A percentile compares a stretch with the other conserved stretches of the same genome.
phyloP scores from a whole-genome alignment of 2,888 invertebrate genomes.

The Deroplatys truncata region DNA sequence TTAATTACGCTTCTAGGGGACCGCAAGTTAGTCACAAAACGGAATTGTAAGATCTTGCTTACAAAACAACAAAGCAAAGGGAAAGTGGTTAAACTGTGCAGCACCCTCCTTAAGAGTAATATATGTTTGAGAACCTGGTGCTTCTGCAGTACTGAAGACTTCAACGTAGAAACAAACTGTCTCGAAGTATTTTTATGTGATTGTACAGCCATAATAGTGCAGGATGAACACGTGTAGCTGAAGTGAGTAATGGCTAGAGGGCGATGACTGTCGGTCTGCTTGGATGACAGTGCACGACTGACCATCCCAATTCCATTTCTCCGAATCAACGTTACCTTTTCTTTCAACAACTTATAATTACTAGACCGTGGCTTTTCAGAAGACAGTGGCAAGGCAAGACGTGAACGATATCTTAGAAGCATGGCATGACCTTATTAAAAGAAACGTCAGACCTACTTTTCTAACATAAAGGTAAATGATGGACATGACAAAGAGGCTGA shows the following conservation, averaged over 20 bases:
- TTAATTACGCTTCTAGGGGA: no score
- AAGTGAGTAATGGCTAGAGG: background rate
- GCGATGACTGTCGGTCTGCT: background rate
- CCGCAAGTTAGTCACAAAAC: no score
- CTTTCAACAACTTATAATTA: conserved; percentile 2
- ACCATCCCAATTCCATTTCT: background rate
- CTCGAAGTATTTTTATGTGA: background rate
- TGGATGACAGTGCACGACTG: background rate
- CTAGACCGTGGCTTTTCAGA: background rate
- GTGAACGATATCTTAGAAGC: background rate
- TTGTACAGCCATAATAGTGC: background rate
- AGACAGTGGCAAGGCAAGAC: background rate
- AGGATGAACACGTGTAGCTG: background rate
- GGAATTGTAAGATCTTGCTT: no score
- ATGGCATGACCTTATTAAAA: background rate
- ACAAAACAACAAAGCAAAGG: no score
- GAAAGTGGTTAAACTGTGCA: no score
- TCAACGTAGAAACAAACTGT: no score
- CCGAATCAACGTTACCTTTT: background rate
- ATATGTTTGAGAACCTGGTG: no score
- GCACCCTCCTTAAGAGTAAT: no score
- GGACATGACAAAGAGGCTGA: background rate
- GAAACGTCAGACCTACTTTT: background rate
- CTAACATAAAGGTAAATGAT: background rate
- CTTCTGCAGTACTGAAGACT: no score